Conservation (phyloP, 2,113 vertebrate species). For the Sciurus niger region DNA sequence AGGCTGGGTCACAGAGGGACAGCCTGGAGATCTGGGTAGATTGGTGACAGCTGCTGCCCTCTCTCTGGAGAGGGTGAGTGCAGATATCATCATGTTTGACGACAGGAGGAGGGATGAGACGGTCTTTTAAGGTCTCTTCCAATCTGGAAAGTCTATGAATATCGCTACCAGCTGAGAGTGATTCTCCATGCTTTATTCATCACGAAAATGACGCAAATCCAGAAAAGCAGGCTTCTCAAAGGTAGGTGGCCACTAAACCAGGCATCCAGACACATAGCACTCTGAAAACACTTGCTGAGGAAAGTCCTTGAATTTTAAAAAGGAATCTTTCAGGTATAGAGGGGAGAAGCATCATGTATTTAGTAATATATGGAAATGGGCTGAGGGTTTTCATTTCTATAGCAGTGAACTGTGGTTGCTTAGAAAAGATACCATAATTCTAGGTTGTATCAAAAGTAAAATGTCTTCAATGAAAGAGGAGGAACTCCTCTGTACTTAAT, state of each 20-base stretch:
- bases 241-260: conserved; percentile 78
- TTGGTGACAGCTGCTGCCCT: conserved; percentile 76
- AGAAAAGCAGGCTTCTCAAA: conserved; percentile 71
- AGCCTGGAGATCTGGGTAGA: conserved; percentile 70
- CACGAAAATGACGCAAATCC: conserved; percentile 76
- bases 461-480: not conserved
- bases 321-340: conserved; percentile 63
- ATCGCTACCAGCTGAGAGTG: conserved; percentile 81
- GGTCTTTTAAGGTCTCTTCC: conserved; percentile 83
- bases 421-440: conserved; percentile 37
- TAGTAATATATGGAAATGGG: conserved; percentile 44
- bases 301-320: conserved; percentile 71
- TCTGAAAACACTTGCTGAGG: conserved; percentile 59
- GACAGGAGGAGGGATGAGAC: conserved; percentile 76
- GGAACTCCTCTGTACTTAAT: not conserved
- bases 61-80: conserved; percentile 72
- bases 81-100: conserved; percentile 63
- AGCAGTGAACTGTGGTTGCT: not conserved
- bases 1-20: conserved; percentile 81
- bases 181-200: conserved; percentile 84
- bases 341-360: not conserved
- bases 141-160: conserved; percentile 83
- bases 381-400: not conserved
- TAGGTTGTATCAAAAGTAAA: conserved; percentile 46
- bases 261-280: conserved; percentile 59